Evolutionary conservation across 2,113 vertebrate species (phyloP), one percentile per base, ranked within the genome.

Genomic region (Antechinus flavipes): DNA sequence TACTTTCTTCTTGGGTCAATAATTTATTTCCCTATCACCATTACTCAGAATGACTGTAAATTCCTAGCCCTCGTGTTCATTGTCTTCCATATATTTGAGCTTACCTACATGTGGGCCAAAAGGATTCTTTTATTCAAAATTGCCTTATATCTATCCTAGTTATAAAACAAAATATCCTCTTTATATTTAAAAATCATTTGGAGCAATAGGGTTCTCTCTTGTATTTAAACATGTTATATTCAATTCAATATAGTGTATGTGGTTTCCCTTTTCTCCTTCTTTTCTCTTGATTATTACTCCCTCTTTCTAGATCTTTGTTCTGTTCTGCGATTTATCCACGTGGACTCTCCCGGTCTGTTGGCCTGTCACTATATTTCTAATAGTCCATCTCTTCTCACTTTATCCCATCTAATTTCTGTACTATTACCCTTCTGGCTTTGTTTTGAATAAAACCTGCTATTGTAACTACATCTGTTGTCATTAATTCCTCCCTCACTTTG

Each of bases 401-500:
- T 58, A 53, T 90, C 91, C 90, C n/a, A 26, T 27, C 54, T 50
- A n/a, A 47, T 54, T 91, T 94, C 94, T 96, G 93, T 54, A 92
- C 90, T 52, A 23, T 89, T 49, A 46, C n/a, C 93, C 54, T 91
- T 91, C 91, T 54, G 54, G 93, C 90, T 91, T 90, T 46, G 68
- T 54, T 24, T 93, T 90, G 35, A 98, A 96, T 98, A 98, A 97
- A 97, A 95, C 89, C 94, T 96, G 84, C 56, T 89, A 2, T 95
- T 90, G 6, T 22, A 68, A 56, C 49, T 61, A 58, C 54, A 19
- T 92, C 54, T 91, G 91, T 89, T 50, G 47, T 47, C 47, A 42
- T 92, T 50, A n/a, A 76, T 96, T 93, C 89, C 42, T 56, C 49
- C 52, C 26, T 19, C 90, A 23, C 10, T 76, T 76, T 6, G 7